These are phyloP conservation scores for Lamproptera curius DNA, from an alignment of 2,888 invertebrate genomes.

Conservation along the genomic window DNA sequence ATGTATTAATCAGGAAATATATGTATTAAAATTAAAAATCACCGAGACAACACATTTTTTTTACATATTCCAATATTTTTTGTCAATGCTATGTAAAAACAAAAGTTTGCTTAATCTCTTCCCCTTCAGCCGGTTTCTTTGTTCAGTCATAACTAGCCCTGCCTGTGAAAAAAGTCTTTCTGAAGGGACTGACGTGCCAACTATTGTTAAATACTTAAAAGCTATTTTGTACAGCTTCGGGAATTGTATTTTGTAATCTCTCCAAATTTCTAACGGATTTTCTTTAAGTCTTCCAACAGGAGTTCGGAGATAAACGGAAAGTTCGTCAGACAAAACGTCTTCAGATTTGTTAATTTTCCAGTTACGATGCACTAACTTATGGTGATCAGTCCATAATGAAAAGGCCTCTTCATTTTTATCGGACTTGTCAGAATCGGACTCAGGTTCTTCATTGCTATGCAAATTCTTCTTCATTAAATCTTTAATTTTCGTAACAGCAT, in stretches of 20 bases:
- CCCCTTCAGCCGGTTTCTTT: constrained; percentile 26
- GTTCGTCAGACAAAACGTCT: not conserved
- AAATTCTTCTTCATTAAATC: not conserved
- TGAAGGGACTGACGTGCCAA: constrained; percentile 26
- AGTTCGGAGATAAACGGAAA: constrained; percentile 26
- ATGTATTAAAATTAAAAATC: not conserved
- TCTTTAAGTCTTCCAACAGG: constrained; percentile 29
- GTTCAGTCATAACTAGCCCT: constrained; percentile 20
- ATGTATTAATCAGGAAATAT: not conserved
- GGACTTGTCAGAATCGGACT: not conserved
- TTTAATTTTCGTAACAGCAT: not conserved
- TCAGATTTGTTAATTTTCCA: constrained; percentile 26
- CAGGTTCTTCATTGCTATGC: not conserved
- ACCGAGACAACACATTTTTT: too few relatives aligned
- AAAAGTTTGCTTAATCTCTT: constrained; percentile 22
- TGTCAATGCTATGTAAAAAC: constrained; percentile 10
- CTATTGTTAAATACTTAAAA: constrained; percentile 27
- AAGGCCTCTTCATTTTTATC: constrained; percentile 14
- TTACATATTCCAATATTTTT: constrained; percentile 15
- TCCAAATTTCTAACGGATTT: constrained; percentile 29
- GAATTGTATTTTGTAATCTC: constrained; percentile 22
- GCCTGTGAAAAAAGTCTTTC: constrained; percentile 24
- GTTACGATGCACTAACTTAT: constrained; percentile 24
- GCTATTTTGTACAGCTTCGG: constrained; percentile 27
- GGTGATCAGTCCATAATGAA: constrained; percentile 29